Conservation (phyloP, 1,140 invertebrate species). For the Procambarus virginalis region DNA sequence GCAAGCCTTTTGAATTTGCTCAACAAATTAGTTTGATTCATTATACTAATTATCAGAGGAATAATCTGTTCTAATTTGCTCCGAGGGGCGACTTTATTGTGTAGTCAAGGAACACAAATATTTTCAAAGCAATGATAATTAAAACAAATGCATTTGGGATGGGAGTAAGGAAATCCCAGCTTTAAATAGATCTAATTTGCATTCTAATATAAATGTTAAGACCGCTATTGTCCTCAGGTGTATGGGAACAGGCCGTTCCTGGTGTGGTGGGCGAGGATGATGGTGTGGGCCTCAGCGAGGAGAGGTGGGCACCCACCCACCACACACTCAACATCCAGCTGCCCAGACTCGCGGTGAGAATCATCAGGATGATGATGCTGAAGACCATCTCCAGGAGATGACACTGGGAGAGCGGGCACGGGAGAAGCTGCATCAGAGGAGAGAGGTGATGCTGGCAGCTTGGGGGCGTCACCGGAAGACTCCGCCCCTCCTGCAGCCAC, state of each 20-base stretch:
- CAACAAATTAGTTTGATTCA: too few species aligned
- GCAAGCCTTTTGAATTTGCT: too few species aligned
- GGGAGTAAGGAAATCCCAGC: too few species aligned
- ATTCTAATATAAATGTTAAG: too few species aligned
- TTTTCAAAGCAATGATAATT: too few species aligned
- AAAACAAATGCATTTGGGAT: too few species aligned
- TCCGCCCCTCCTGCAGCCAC: not conserved
- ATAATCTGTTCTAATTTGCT: too few species aligned
- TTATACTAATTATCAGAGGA: too few species aligned
- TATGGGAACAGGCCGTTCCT: not conserved
- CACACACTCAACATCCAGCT: not conserved
- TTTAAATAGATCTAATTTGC: too few species aligned
- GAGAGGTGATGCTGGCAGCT: not conserved
- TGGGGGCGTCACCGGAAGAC: not conserved
- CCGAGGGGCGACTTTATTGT: too few species aligned
- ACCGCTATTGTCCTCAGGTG: not conserved
- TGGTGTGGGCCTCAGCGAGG: not conserved
- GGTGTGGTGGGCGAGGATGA: not conserved
- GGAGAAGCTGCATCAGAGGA: not conserved
- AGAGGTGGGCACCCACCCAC: not conserved
- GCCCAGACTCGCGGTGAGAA: not conserved
- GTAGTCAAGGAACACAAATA: too few species aligned
- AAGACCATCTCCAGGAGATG: not conserved
- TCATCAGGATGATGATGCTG: not conserved
- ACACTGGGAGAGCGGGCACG: not conserved